These are phyloP conservation scores for Ostrea denselamellosa DNA, from an alignment of 1,140 invertebrate genomes.

Conservation along the genomic window DNA sequence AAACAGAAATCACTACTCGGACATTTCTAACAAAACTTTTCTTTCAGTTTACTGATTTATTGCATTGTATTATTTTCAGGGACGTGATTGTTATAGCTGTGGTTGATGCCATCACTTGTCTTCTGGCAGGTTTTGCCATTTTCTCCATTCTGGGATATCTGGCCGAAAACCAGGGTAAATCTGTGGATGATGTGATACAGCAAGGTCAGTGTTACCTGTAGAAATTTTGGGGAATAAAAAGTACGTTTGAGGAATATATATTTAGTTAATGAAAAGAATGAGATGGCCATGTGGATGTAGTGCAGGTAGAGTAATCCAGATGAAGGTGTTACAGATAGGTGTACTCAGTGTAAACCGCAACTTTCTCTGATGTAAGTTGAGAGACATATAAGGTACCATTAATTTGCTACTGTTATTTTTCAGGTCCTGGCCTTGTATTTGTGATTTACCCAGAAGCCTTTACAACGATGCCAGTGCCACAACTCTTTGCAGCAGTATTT, in stretches of 20 bases:
- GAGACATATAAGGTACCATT: no score
- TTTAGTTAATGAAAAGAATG: no score
- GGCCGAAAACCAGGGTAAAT: constrained; percentile 70
- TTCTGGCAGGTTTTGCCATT: constrained; percentile 76
- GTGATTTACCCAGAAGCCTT: constrained; percentile 78
- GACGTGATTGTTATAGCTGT: constrained; percentile 70
- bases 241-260: no score
- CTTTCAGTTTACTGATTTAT: no score
- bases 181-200: constrained; percentile 73
- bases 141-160: constrained; percentile 77
- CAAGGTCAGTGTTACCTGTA: constrained; percentile 76
- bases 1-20: no score
- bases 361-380: no score
- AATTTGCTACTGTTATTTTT: constrained; percentile 33
- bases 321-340: no score
- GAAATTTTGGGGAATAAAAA: constrained; percentile 61
- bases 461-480: constrained; percentile 72
- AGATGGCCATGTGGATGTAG: no score
- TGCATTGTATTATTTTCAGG: constrained; percentile 58
- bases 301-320: no score
- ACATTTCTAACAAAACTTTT: no score
- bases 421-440: constrained; percentile 77
- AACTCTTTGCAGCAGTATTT: constrained; percentile 76
- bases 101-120: constrained; percentile 74
- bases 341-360: no score